Evolutionary conservation across 2,888 invertebrate genomes (phyloP), one percentile per base, ranked within the genome.

Genomic region (Chrysolina oricalcia): DNA sequence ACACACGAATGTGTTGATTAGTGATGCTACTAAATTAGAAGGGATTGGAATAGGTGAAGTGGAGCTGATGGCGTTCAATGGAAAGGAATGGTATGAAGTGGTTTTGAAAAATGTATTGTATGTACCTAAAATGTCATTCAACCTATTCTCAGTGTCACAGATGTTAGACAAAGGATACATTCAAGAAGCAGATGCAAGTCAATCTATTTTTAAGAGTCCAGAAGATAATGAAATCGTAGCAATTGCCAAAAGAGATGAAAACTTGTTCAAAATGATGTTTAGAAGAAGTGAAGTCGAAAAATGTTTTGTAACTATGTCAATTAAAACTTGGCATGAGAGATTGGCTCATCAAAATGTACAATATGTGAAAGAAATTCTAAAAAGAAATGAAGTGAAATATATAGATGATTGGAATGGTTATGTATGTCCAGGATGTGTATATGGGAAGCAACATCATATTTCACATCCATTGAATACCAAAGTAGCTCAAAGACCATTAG

Each of bases 401-500:
- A 35, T 69, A 46, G 73, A 73, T 73, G 73, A 73, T 41, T 73
- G 75, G 75, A 56, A 75, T 21, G 68, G 72, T 72, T 70, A 76
- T 73, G 67, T 77, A 9, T 73, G 73, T 50, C 11, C 13, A 66
- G 77, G 64, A 56, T 77, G 77, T 70, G 67, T 70, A 23, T 74
- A 74, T 69, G 74, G 68, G 15, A 72, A 74, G 46, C 72, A 74
- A 68, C 77, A 84, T 74, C 69, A 73, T 27, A 75, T 79, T 23
- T 82, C 81, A 41, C 81, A 84, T 76, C 81, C 81, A 1, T 77
- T 15, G 73, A 84, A 84, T 72, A 17, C 40, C 2, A 81, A 81
- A 19, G 75, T 81, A 70, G 79, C 84, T 46, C 53, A 75, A 69
- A 64, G 72, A 53, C 53, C 75, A 15, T 63, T 83, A 21, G 83